Conservation (phyloP, 2,888 invertebrate genomes). For the Ptychoptera albimana region DNA sequence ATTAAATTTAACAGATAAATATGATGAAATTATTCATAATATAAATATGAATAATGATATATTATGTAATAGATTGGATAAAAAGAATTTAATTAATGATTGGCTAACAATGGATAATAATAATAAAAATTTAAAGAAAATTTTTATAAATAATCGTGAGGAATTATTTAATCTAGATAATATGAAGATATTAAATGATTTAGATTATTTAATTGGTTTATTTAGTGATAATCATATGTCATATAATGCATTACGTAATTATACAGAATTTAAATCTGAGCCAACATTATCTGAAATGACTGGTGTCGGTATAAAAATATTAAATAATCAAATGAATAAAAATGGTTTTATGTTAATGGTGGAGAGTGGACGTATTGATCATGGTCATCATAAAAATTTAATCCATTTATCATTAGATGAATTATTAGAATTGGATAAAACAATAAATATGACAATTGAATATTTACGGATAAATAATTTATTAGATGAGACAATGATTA, state of each 20-base stretch:
- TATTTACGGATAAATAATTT: slow-evolving; percentile 8
- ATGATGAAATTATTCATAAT: slow-evolving; percentile 15
- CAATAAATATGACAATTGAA: slow-evolving; percentile 30
- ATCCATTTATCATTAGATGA: slow-evolving; percentile 45
- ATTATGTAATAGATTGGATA: slow-evolving; percentile 35
- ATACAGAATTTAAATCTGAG: slow-evolving; percentile 19
- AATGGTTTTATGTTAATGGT: slow-evolving; percentile 41
- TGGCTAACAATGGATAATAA: slow-evolving; percentile 34
- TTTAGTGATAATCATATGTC: slow-evolving; percentile 41
- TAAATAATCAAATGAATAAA: slow-evolving; percentile 23
- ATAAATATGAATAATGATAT: slow-evolving; percentile 15
- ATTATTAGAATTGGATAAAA: slow-evolving; percentile 43
- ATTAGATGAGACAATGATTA: slow-evolving; percentile 42
- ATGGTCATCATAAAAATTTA: slow-evolving; percentile 46
- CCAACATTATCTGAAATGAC: slow-evolving; percentile 44
- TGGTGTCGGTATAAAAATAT: slow-evolving; percentile 35
- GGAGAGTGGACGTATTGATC: slow-evolving; percentile 45
- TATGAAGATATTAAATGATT: slow-evolving; percentile 16
- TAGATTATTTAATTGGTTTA: slow-evolving; percentile 35
- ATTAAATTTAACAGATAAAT: slow-evolving; percentile 15
- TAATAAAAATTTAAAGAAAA: slow-evolving; percentile 19
- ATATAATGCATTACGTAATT: slow-evolving; percentile 34
- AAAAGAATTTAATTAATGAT: slow-evolving; percentile 36
- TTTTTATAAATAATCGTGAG: slow-evolving; percentile 26
- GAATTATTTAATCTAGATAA: slow-evolving; percentile 29